phyloP scores from a whole-genome alignment of 2,888 invertebrate genomes.

The Pyrocoelia pectoralis region DNA sequence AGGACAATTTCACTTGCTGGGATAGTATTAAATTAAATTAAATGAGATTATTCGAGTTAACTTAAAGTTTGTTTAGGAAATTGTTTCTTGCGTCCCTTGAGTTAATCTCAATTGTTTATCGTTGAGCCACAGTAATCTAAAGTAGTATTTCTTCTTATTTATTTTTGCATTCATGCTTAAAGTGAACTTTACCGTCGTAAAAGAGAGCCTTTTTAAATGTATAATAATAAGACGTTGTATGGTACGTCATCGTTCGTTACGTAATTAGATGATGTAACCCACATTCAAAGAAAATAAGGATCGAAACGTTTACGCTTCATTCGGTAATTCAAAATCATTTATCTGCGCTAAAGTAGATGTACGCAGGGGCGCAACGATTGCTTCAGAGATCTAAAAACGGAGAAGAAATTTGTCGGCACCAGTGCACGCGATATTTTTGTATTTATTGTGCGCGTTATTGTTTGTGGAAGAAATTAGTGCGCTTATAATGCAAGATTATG shows the following conservation, averaged over 20 bases:
- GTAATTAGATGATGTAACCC: too few relatives aligned
- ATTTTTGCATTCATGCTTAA: too few relatives aligned
- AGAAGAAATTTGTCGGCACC: neutral
- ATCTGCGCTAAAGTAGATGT: constrained; percentile 29
- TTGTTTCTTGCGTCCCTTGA: too few relatives aligned
- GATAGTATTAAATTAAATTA: too few relatives aligned
- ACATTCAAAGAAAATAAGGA: too few relatives aligned
- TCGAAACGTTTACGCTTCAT: neutral
- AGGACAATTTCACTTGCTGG: too few relatives aligned
- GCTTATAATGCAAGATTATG: constrained; percentile 45
- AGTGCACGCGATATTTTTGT: neutral
- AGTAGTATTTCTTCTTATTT: too few relatives aligned
- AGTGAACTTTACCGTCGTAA: too few relatives aligned
- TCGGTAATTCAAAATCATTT: constrained; percentile 20
- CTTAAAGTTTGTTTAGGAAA: too few relatives aligned
- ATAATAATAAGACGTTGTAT: neutral
- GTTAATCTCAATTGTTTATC: too few relatives aligned
- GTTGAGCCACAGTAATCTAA: too few relatives aligned
- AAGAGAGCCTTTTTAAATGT: neutral
- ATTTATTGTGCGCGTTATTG: neutral
- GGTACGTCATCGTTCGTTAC: neutral
- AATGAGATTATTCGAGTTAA: too few relatives aligned
- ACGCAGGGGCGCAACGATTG: constrained; percentile 26
- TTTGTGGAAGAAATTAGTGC: neutral
- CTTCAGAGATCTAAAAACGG: neutral